A percentile compares a stretch with the other conserved stretches of the same genome.
Evolutionary conservation across 2,797 vertebrate species (phyloP).

Genomic region (Melanotaenia trifasciata): DNA sequence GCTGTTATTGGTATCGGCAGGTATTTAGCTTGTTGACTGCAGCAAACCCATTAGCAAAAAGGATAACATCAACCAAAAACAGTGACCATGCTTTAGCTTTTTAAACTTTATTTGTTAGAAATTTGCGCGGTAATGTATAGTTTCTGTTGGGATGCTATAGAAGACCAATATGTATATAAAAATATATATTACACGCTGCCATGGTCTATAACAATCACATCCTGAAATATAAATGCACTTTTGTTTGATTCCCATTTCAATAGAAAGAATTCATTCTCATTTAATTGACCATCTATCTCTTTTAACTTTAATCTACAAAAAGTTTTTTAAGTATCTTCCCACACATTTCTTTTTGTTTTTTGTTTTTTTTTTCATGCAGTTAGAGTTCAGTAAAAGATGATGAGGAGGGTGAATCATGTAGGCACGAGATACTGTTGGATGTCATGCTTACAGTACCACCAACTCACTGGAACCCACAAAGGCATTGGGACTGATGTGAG

Average conservation of each 20-base stretch:
- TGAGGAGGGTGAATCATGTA: slow-evolving; percentile 56
- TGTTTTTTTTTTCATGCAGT: slow-evolving; percentile 35
- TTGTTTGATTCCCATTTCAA: slow-evolving; percentile 37
- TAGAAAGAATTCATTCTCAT: slow-evolving; percentile 23
- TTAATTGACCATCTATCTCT: slow-evolving; percentile 23
- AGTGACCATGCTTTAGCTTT: too few species aligned
- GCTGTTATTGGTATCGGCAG: too few species aligned
- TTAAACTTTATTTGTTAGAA: too few species aligned
- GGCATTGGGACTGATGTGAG: slow-evolving; percentile 77
- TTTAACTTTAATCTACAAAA: slow-evolving; percentile 42
- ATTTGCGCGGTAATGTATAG: background rate
- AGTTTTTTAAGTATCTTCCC: background rate
- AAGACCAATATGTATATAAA: background rate
- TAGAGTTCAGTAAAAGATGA: slow-evolving; percentile 35
- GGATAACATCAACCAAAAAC: too few species aligned
- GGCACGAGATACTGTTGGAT: slow-evolving; percentile 52
- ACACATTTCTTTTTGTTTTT: slow-evolving; percentile 22
- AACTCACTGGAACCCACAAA: slow-evolving; percentile 83
- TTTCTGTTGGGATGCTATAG: background rate
- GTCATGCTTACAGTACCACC: slow-evolving; percentile 83
- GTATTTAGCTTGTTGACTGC: too few species aligned
- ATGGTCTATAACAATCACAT: background rate
- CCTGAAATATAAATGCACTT: background rate
- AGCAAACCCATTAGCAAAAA: too few species aligned
- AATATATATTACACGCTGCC: background rate